Conservation (phyloP, 2,888 invertebrate genomes). For the Druceiella hillmani region DNA sequence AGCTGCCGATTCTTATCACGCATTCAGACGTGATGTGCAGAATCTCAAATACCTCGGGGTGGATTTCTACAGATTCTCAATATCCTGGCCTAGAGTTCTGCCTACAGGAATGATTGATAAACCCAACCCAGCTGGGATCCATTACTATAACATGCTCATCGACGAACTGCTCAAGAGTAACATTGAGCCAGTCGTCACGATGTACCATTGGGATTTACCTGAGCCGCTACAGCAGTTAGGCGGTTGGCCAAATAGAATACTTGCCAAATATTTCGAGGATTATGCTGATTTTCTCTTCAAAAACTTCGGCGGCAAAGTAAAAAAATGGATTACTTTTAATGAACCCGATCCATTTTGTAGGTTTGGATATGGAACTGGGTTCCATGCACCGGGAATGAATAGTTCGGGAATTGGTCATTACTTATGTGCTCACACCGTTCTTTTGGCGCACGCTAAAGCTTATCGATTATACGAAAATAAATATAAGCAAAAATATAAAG, state of each 20-base stretch:
- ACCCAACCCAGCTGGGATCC: neutral
- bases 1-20: constrained; percentile 33
- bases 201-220: constrained; percentile 51
- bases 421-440: constrained; percentile 50
- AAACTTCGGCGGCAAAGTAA: neutral
- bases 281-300: constrained; percentile 33
- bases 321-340: neutral
- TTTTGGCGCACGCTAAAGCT: constrained; percentile 54
- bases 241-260: constrained; percentile 43
- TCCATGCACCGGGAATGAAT: constrained; percentile 35
- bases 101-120: neutral
- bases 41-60: neutral
- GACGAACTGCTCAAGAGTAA: constrained; percentile 50
- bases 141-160: constrained; percentile 33
- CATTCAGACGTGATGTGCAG: neutral
- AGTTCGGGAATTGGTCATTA: constrained; percentile 45
- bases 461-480: constrained; percentile 44
- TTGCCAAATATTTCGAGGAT: constrained; percentile 41
- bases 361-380: constrained; percentile 30
- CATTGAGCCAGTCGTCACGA: constrained; percentile 54
- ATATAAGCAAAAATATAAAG: neutral
- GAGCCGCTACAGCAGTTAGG: constrained; percentile 47
- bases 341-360: neutral
- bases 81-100: neutral
- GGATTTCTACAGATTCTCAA: neutral